Evolutionary conservation across 2,888 invertebrate species (phyloP), one percentile per base, ranked within the genome.

Genomic region (Drosophila lacicola): DNA sequence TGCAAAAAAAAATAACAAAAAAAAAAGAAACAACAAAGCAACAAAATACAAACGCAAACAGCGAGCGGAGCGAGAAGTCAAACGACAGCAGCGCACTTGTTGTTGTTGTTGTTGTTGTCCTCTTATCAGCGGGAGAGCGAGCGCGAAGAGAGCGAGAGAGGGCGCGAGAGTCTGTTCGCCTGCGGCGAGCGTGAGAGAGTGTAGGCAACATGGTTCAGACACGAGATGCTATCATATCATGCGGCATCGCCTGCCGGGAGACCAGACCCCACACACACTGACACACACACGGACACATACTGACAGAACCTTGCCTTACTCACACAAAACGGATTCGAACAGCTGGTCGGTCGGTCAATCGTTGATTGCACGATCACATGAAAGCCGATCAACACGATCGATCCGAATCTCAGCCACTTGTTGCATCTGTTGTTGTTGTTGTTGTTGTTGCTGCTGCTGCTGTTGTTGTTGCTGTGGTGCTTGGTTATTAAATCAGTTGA

Each of bases 311-410:
- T 74, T 73, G 82, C 82, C 77, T 82, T 85, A 85, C 82, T 74
- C 77, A 85, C 82, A 66, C 53, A 74, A 84, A 81, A 88, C 81
- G 80, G 79, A 82, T 75, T 82, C 86, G 70, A 85, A 87, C 84
- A 87, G 88, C 88, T 88, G 85, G 82, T 80, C 80, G 66, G 39
- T 53, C 58, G 61, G 41, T 65, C 49, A 60, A 45, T 56, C 36
- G 74, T 58, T 67, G 74, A 67, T 71, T 76, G 76, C 62, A 64
- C 74, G 72, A 66, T 45, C 54, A 50, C 33, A 46, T 41, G 25
- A 34, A 49, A 49, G 36, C 42, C 62, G 66, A 70, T 74, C 63
- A 58, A 60, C 76, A 54, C 74, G 77, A 75, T 77, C 70, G 75
- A 70, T 65, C 60, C 69, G 61, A 72, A 65, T 65, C 73, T 69